Evolutionary conservation across 2,888 invertebrate species (phyloP).

Genomic region (Nymphalis urticae): DNA sequence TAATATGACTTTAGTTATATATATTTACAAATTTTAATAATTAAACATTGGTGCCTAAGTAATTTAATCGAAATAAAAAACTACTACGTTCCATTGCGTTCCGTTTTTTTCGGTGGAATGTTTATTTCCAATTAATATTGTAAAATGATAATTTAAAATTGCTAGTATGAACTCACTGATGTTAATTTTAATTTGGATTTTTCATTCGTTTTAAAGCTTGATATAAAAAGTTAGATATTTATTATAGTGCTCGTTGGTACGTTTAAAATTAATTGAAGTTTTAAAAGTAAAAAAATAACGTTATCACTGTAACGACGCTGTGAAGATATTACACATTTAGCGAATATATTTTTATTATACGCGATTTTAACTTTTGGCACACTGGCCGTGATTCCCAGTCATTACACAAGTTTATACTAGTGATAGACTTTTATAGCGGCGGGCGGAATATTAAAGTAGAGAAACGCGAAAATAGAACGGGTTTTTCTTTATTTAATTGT

Average conservation of each 20-base stretch:
- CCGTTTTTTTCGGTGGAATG: no score
- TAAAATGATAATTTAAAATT: no score
- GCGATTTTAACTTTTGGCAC: constrained; percentile 7
- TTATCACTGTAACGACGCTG: neutral
- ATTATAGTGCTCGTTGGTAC: neutral
- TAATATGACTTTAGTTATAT: no score
- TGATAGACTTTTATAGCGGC: constrained; percentile 4
- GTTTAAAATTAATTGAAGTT: neutral
- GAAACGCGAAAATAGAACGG: neutral
- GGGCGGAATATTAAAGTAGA: neutral
- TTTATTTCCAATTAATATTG: no score
- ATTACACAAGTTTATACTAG: constrained; percentile 2
- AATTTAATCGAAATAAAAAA: no score
- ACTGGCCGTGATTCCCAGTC: constrained; percentile 3
- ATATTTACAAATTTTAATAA: no score
- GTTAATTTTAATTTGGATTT: no score
- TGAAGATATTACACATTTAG: constrained; percentile 1
- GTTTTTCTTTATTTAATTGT: no score
- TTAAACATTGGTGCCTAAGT: no score
- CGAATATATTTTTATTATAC: constrained; percentile 6
- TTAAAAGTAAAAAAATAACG: neutral
- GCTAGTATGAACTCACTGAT: no score
- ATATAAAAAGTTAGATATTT: neutral
- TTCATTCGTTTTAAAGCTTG: no score
- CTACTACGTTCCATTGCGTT: no score